Evolutionary conservation across 2,888 invertebrate species (phyloP).

Genomic region (Eristalinus aeneus): DNA sequence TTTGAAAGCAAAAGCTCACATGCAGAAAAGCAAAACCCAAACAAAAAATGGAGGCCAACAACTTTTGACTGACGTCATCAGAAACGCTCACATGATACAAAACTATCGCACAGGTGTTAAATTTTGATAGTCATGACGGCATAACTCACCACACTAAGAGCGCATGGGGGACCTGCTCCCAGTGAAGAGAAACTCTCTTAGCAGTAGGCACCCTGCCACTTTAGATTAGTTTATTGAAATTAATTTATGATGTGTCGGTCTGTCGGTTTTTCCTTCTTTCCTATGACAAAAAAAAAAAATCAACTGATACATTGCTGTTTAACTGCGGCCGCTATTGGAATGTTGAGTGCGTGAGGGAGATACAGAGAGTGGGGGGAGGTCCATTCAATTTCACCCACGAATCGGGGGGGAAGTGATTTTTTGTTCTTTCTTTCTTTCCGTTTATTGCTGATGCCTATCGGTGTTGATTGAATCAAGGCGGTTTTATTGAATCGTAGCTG

Average conservation of each 20-base stretch:
- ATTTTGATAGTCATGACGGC: neutral
- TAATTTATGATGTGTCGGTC: neutral
- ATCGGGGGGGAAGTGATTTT: neutral
- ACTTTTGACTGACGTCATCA: neutral
- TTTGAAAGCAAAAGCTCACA: neutral
- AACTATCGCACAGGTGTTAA: neutral
- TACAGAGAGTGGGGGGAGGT: no score
- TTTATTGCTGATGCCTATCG: constrained; percentile 3
- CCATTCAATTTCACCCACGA: neutral
- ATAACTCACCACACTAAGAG: neutral
- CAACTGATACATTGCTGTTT: neutral
- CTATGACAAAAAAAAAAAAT: neutral
- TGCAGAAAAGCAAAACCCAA: neutral
- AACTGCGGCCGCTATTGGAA: neutral
- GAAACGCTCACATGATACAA: neutral
- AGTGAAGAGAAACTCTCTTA: neutral
- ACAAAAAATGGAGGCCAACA: neutral
- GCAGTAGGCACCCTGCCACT: neutral
- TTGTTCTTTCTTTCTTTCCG: neutral
- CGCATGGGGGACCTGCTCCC: neutral
- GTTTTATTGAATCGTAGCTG: constrained; percentile 9
- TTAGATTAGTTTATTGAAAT: neutral
- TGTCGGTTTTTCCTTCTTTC: neutral
- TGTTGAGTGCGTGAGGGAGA: neutral
- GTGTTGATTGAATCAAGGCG: constrained; percentile 32